Conservation (phyloP, 2,113 vertebrate genomes). For the Mola mola region DNA sequence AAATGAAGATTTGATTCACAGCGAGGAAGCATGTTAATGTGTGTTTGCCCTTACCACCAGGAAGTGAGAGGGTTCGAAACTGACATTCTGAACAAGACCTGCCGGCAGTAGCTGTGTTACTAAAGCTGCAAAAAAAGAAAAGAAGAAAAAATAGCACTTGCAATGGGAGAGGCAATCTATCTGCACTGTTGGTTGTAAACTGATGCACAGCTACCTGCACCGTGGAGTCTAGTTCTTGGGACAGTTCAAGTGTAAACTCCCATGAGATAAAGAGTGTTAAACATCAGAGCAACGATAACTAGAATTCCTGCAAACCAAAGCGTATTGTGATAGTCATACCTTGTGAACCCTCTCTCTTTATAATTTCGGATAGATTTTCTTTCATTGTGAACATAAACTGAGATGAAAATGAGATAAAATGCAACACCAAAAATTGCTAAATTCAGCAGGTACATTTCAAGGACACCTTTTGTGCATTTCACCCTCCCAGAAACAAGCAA, state of each 20-base stretch:
- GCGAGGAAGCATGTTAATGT: too few species aligned
- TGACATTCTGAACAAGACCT: too few species aligned
- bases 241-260: constrained; percentile 23
- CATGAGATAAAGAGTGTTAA: constrained; percentile 29
- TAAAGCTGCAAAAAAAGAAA: too few species aligned
- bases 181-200: not conserved
- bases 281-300: not conserved
- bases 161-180: too few species aligned
- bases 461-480: too few species aligned
- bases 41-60: too few species aligned
- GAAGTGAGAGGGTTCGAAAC: too few species aligned
- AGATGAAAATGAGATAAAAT: constrained; percentile 8
- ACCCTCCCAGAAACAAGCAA: too few species aligned
- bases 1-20: too few species aligned
- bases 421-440: not conserved
- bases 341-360: not conserved
- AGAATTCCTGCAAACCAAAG: constrained; percentile 41
- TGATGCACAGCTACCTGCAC: not conserved
- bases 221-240: not conserved
- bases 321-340: constrained; percentile 3
- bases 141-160: too few species aligned
- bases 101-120: too few species aligned
- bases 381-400: constrained; percentile 12
- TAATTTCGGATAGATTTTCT: not conserved
- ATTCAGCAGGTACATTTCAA: too few species aligned